A percentile compares a stretch with the other conserved stretches of the same genome.
Conservation (phyloP, 2,797 vertebrate species). For the Pygocentrus nattereri region DNA sequence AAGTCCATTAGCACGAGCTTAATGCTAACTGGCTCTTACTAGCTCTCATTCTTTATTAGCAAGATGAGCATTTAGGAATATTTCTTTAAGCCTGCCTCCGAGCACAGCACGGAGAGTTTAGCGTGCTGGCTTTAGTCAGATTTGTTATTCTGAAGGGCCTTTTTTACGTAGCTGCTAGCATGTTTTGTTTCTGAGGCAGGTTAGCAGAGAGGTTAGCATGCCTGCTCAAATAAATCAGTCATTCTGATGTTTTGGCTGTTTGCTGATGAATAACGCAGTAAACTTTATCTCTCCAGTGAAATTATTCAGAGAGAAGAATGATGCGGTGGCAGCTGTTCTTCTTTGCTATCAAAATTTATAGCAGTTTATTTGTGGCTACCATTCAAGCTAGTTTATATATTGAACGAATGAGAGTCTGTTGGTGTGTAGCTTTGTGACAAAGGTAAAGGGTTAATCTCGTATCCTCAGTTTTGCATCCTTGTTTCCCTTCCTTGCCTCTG, state of each 20-base stretch:
- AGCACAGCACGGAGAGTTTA: background rate
- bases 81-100: background rate
- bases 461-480: too few relatives aligned
- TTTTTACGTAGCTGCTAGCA: background rate
- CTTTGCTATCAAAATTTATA: background rate
- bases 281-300: constrained; percentile 24
- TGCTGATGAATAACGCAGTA: constrained; percentile 36
- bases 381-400: background rate
- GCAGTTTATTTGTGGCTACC: background rate
- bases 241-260: background rate
- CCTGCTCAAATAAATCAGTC: background rate
- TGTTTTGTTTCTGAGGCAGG: background rate
- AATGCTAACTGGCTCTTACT: constrained; percentile 2
- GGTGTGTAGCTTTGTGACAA: too few relatives aligned
- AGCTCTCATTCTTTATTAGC: constrained; percentile 9
- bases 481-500: too few relatives aligned
- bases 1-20: constrained; percentile 32
- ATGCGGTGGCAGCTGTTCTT: background rate
- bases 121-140: background rate
- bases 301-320: background rate
- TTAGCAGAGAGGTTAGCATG: background rate
- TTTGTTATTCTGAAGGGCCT: constrained; percentile 5
- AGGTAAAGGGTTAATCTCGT: background rate
- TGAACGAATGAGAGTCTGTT: background rate
- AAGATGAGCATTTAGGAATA: constrained; percentile 20